Conservation (phyloP, 2,113 vertebrate species). For the Aythya baeri region DNA sequence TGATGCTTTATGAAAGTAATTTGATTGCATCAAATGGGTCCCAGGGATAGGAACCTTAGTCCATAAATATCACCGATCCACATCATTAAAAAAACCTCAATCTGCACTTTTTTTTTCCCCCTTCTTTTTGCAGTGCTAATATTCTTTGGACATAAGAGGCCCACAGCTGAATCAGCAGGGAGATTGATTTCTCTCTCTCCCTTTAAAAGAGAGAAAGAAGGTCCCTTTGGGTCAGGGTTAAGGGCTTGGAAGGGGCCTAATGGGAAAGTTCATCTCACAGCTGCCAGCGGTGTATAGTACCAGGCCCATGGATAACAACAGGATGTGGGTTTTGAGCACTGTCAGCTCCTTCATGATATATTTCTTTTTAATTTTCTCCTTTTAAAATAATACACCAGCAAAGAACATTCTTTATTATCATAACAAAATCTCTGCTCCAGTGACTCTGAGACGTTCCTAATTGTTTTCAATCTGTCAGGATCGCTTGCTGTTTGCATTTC, state of each 20-base stretch:
- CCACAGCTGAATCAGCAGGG: conserved; percentile 35
- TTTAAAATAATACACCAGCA: conserved; percentile 72
- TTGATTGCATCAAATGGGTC: conserved; percentile 56
- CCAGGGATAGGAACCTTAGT: conserved; percentile 50
- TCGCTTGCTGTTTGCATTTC: conserved; percentile 57
- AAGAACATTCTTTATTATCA: conserved; percentile 71
- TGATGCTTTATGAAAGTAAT: conserved; percentile 48
- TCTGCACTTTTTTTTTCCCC: background rate
- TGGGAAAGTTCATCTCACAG: conserved; percentile 65
- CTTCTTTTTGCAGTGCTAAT: conserved; percentile 57
- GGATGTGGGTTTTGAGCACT: conserved; percentile 80
- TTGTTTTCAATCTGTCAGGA: conserved; percentile 70
- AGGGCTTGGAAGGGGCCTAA: conserved; percentile 57
- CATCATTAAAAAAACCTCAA: conserved; percentile 44
- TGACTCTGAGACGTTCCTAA: conserved; percentile 66
- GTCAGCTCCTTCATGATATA: conserved; percentile 72
- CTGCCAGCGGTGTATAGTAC: conserved; percentile 54
- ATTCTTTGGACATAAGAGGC: conserved; percentile 52
- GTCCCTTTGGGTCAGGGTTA: conserved; percentile 59
- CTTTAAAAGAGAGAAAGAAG: conserved; percentile 65
- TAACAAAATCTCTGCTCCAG: conserved; percentile 70
- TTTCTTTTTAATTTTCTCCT: conserved; percentile 73
- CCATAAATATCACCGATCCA: conserved; percentile 32
- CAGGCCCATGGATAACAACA: conserved; percentile 73
- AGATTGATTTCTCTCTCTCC: conserved; percentile 47